These are phyloP conservation scores for Bucorvus abyssinicus DNA, from an alignment of 2,797 vertebrate species.

Conservation along the genomic window DNA sequence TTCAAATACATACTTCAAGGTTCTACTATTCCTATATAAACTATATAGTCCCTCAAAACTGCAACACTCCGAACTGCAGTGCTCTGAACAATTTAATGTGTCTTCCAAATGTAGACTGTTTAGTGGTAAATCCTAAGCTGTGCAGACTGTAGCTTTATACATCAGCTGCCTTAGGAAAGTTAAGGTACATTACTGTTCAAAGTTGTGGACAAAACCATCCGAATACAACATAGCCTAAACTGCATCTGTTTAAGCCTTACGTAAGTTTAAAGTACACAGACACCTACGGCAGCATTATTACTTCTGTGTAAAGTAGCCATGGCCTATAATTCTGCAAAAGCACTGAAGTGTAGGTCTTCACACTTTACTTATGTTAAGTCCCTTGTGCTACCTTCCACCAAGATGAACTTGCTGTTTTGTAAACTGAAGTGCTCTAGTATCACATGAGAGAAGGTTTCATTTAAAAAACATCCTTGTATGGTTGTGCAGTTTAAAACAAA, in stretches of 20 bases:
- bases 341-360: slow-evolving; percentile 63
- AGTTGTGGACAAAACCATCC: slow-evolving; percentile 64
- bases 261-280: slow-evolving; percentile 68
- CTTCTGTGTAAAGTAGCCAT: slow-evolving; percentile 74
- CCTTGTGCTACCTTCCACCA: slow-evolving; percentile 75
- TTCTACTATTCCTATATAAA: slow-evolving; percentile 39
- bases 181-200: slow-evolving; percentile 61
- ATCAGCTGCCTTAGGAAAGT: slow-evolving; percentile 48
- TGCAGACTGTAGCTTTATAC: slow-evolving; percentile 39
- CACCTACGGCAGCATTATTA: slow-evolving; percentile 41
- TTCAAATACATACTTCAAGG: slow-evolving; percentile 62
- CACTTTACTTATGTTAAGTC: slow-evolving; percentile 59
- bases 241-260: slow-evolving; percentile 34
- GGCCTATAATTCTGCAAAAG: slow-evolving; percentile 65
- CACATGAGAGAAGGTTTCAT: slow-evolving; percentile 76
- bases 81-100: slow-evolving; percentile 54
- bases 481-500: slow-evolving; percentile 83
- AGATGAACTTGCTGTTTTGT: slow-evolving; percentile 73
- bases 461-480: slow-evolving; percentile 76
- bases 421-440: slow-evolving; percentile 83
- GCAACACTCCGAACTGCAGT: slow-evolving; percentile 70
- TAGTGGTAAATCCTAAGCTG: slow-evolving; percentile 67
- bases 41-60: slow-evolving; percentile 26
- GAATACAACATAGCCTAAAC: slow-evolving; percentile 57
- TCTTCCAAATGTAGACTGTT: slow-evolving; percentile 39